These are phyloP conservation scores for Apodemus sylvaticus DNA, from an alignment of 2,113 vertebrate genomes.

Conservation along the genomic window DNA sequence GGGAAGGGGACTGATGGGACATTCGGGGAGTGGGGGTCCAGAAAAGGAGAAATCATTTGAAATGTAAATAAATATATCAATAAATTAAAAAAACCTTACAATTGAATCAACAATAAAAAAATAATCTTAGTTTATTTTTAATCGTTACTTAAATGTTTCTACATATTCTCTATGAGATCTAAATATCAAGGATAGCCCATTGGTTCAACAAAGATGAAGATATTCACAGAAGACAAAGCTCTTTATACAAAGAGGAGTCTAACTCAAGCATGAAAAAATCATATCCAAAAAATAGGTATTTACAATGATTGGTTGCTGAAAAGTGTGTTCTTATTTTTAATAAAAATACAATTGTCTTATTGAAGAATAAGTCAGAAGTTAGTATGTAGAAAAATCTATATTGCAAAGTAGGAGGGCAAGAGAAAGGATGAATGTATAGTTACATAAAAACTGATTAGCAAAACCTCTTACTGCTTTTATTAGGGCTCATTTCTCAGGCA, in stretches of 20 bases:
- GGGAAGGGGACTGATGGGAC: no score
- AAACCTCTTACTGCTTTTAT: not conserved
- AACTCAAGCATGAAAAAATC: not conserved
- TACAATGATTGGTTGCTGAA: not conserved
- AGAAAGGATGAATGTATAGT: not conserved
- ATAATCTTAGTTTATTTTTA: not conserved
- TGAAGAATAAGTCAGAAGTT: not conserved
- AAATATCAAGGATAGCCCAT: not conserved
- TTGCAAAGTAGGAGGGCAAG: not conserved
- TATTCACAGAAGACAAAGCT: not conserved
- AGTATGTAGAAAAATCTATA: not conserved
- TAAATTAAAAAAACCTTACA: no score
- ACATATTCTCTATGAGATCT: not conserved
- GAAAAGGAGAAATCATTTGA: no score
- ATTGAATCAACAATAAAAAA: no score
- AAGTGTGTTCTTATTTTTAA: not conserved
- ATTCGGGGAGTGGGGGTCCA: no score
- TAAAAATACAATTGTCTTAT: not conserved
- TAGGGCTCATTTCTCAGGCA: not conserved
- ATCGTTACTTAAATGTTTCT: not conserved
- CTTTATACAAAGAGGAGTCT: no score
- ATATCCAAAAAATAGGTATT: not conserved
- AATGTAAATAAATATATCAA: no score
- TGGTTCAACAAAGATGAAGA: not conserved
- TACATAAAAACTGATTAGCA: not conserved